Conservation (phyloP, 2,113 vertebrate species). For the Stomatorhinus ivindoensis region DNA sequence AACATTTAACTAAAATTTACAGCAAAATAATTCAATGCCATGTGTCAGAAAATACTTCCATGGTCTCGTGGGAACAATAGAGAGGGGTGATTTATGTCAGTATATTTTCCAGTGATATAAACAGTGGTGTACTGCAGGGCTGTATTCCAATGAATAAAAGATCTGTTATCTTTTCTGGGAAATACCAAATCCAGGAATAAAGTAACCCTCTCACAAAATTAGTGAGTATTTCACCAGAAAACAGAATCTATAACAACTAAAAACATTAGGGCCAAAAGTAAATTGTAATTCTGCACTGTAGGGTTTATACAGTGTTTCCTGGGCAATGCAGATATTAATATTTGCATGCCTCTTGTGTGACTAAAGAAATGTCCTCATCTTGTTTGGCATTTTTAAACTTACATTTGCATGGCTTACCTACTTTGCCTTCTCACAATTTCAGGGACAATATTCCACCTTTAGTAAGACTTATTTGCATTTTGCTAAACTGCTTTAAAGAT, state of each 20-base stretch:
- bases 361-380: background rate
- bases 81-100: background rate
- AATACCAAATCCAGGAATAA: background rate
- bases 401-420: background rate
- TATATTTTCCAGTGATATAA: background rate
- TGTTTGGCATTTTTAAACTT: background rate
- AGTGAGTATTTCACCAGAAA: background rate
- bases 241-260: background rate
- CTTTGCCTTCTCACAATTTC: background rate
- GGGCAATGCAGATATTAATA: background rate
- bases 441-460: background rate
- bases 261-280: background rate
- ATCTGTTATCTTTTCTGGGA: constrained; percentile 6
- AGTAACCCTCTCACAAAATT: background rate
- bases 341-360: background rate
- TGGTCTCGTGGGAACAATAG: background rate
- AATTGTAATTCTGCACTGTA: background rate
- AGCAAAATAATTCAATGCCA: background rate
- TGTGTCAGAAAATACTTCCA: background rate
- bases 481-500: background rate
- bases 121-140: constrained; percentile 5
- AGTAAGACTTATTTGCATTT: background rate
- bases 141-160: constrained; percentile 6
- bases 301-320: background rate
- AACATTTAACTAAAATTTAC: background rate